Evolutionary conservation across 1,140 invertebrate species (phyloP), one percentile per base, ranked within the genome.

Genomic region (Planococcus citri): DNA sequence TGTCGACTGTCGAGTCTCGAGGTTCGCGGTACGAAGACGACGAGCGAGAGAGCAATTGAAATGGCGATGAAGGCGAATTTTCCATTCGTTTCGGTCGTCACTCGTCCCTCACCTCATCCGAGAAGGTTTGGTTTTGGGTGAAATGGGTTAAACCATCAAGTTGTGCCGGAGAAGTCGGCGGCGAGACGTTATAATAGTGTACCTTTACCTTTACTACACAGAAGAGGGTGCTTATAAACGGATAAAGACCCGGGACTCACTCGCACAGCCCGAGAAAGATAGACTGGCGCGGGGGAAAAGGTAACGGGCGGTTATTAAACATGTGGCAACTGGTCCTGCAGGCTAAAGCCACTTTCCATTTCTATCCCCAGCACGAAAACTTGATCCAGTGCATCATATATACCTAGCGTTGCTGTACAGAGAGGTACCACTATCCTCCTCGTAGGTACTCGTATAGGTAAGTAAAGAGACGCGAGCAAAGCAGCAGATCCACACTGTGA

Each of bases 271-370:
- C 4, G 21, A 60, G 21, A 60, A 60, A 60, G 21, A 60, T n/a
- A n/a, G n/a, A n/a, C n/a, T n/a, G n/a, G n/a, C n/a, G n/a, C n/a
- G 21, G 20, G 21, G 57, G 21, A 60, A 20, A 60, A 20, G 57
- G 20, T 20, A 60, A 60, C 60, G 25, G 14, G 60, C 60, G 60
- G 60, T 60, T 60, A n/a, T n/a, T n/a, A n/a, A 64, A 64, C 60
- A 64, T 64, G 60, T 64, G 60, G 60, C 60, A 64, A 64, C 60
- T 64, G 60, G 60, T 64, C 60, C 60, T 64, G 60, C 60, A 64
- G 60, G 60, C 60, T 25, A 64, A 60, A 64, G 12, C 60, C 60
- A 64, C 60, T 64, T 64, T 64, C 60, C 60, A 64, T 64, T 64
- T 64, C 60, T 64, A 64, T 64, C 20, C 60, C 60, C 22, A 24